Base-by-base conservation (phyloP, 2,888 invertebrate species). In the Ecliptopera silaceata region DNA sequence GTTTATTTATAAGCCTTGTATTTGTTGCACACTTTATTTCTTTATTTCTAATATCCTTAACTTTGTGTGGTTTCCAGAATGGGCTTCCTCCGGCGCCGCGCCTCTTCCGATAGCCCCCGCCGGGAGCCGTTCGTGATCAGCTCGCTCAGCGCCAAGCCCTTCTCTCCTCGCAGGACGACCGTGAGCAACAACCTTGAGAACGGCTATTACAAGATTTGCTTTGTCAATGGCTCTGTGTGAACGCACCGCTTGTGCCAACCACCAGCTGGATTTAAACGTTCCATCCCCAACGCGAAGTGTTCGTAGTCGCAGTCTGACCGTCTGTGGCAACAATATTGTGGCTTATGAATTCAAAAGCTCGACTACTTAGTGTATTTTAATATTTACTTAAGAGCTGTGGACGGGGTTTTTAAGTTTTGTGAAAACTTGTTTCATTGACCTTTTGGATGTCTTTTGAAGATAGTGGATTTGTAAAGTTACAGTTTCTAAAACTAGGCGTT, bases 191-290 rank as follows among this genome's bases (percentile, higher is more conserved):
- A 59, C 26, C 50, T 54, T 59, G 59, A 59, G 48, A 59, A 86
- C 80, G 90, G 88, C 79, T 91, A 92, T 89, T 92, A 91, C 88
- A 91, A 91, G 87, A 91, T 91, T 73, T 92, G 91, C 91, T 91
- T 91, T 91, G 91, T 91, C 82, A 91, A 92, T 88, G 91, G 90
- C 88, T 88, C 87, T 84, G 86, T 90, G 77, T 92, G 83, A 89
- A 75, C 77, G 74, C 77, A 74, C 74, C 70, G 77, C 72, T 81
- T 75, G 53, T 41, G 79, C 80, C 82, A 78, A 80, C 68, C 76
- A 60, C 32, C 50, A 61, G 61, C 65, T 62, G 64, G 55, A 55
- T 56, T 59, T 59, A 84, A 85, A 83, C 80, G 41, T 47, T 46
- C 4, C 2, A 43, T 50, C 22, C 22, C 34, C 34, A 32, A 42